phyloP scores from a whole-genome alignment of 2,888 invertebrate species.

The Hirtodrosophila cameraria region DNA sequence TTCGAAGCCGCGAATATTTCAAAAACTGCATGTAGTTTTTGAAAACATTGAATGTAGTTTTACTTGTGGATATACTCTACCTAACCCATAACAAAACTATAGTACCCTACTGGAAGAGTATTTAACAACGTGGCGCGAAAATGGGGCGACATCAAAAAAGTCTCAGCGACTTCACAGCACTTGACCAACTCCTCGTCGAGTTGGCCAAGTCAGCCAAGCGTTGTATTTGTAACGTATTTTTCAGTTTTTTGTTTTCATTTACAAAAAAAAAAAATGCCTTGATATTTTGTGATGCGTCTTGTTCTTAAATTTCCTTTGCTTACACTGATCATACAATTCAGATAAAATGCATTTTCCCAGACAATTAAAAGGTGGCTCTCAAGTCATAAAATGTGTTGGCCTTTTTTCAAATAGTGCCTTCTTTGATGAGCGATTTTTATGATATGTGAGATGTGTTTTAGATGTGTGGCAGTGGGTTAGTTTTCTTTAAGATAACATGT shows the following conservation, averaged over 20 bases:
- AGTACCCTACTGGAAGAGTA: slow-evolving; percentile 20
- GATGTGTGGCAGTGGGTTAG: slow-evolving; percentile 53
- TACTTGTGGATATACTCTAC: too few relatives aligned
- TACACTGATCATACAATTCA: slow-evolving; percentile 41
- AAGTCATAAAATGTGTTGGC: slow-evolving; percentile 43
- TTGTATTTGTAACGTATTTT: slow-evolving; percentile 75
- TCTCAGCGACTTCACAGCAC: slow-evolving; percentile 54
- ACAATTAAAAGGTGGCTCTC: slow-evolving; percentile 66
- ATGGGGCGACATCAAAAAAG: slow-evolving; percentile 60
- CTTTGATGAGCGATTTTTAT: slow-evolving; percentile 15
- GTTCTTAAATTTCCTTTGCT: slow-evolving; percentile 25
- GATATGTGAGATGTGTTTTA: slow-evolving; percentile 21
- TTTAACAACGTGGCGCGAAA: slow-evolving; percentile 46
- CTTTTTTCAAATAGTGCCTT: slow-evolving; percentile 8
- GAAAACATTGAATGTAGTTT: too few relatives aligned
- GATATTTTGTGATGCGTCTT: slow-evolving; percentile 26
- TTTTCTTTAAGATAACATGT: neutral
- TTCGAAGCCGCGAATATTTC: too few relatives aligned
- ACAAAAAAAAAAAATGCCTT: slow-evolving; percentile 29
- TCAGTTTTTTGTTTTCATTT: slow-evolving; percentile 5
- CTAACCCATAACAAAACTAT: neutral
- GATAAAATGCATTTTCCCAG: slow-evolving; percentile 72
- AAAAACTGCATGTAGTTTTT: too few relatives aligned
- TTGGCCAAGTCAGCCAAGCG: slow-evolving; percentile 55
- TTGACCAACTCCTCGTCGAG: slow-evolving; percentile 59